phyloP scores from a whole-genome alignment of 1,140 invertebrate genomes.

The Diabrotica undecimpunctata region DNA sequence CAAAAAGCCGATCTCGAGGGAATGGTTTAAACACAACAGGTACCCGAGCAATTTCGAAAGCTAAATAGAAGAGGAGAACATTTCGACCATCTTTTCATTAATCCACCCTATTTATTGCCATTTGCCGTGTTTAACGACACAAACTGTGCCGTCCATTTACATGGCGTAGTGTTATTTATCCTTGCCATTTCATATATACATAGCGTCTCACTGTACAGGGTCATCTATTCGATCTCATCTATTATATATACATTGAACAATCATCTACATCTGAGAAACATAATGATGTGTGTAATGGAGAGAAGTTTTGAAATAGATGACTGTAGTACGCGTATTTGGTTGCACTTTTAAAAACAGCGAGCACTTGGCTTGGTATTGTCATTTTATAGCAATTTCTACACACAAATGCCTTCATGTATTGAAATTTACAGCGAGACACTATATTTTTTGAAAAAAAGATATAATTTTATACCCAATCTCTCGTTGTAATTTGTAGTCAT shows the following conservation, averaged over 20 bases:
- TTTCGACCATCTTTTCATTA: slow-evolving; percentile 32
- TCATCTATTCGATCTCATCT: background rate
- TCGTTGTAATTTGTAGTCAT: slow-evolving; percentile 15
- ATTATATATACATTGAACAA: background rate
- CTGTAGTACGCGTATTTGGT: slow-evolving; percentile 16
- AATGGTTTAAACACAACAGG: slow-evolving; percentile 64
- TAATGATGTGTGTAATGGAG: background rate
- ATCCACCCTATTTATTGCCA: slow-evolving; percentile 34
- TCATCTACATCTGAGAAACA: background rate
- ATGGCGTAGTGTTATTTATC: slow-evolving; percentile 32
- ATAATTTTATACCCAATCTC: slow-evolving; percentile 19
- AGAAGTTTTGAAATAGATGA: background rate
- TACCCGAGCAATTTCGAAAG: slow-evolving; percentile 46
- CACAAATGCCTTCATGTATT: slow-evolving; percentile 15
- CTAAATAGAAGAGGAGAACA: slow-evolving; percentile 37
- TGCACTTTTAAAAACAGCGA: slow-evolving; percentile 23
- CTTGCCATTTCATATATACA: slow-evolving; percentile 35
- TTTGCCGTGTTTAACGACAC: slow-evolving; percentile 31
- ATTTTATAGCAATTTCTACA: slow-evolving; percentile 10
- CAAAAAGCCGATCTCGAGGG: slow-evolving; percentile 61
- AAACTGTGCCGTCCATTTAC: slow-evolving; percentile 33
- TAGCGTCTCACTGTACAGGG: slow-evolving; percentile 20
- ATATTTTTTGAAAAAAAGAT: slow-evolving; percentile 15
- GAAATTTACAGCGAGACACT: slow-evolving; percentile 11
- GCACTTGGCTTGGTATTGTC: slow-evolving; percentile 9